These are phyloP conservation scores for Pedetes capensis DNA, from an alignment of 2,113 vertebrate genomes.

Conservation along the genomic window DNA sequence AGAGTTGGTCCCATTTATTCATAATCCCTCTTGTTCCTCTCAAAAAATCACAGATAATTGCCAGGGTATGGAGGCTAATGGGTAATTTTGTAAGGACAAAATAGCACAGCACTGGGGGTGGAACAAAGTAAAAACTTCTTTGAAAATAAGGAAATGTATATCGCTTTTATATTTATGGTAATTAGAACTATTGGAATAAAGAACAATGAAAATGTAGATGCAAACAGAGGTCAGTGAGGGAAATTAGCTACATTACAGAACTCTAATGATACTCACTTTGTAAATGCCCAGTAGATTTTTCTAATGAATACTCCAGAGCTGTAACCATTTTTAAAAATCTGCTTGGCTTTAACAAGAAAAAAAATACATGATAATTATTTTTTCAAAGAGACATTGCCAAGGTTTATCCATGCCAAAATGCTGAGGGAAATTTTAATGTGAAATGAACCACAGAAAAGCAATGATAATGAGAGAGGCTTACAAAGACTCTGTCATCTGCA, in stretches of 20 bases:
- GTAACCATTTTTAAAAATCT: constrained; percentile 51
- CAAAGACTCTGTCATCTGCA: constrained; percentile 65
- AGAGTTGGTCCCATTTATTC: neutral
- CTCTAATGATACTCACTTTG: constrained; percentile 53
- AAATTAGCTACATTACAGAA: constrained; percentile 55
- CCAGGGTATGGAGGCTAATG: neutral
- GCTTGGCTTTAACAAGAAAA: constrained; percentile 66
- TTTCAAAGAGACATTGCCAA: constrained; percentile 74
- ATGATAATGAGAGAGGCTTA: constrained; percentile 64
- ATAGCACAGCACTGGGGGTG: neutral
- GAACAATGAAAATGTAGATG: constrained; percentile 13
- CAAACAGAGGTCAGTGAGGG: constrained; percentile 23
- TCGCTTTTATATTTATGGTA: constrained; percentile 41
- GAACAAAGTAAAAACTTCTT: neutral
- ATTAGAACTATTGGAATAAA: constrained; percentile 46
- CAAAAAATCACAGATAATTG: constrained; percentile 44
- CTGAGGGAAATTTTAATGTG: constrained; percentile 71
- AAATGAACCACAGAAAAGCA: constrained; percentile 66
- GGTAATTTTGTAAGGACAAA: neutral
- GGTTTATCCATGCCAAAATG: constrained; percentile 69
- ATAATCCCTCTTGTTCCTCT: neutral
- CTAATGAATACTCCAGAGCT: constrained; percentile 64
- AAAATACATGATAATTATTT: constrained; percentile 74
- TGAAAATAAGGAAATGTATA: constrained; percentile 11
- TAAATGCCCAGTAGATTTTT: constrained; percentile 45